A percentile compares a stretch with the other conserved stretches of the same genome.
Evolutionary conservation across 2,113 vertebrate genomes (phyloP).

Genomic region (Polypterus bichir): DNA sequence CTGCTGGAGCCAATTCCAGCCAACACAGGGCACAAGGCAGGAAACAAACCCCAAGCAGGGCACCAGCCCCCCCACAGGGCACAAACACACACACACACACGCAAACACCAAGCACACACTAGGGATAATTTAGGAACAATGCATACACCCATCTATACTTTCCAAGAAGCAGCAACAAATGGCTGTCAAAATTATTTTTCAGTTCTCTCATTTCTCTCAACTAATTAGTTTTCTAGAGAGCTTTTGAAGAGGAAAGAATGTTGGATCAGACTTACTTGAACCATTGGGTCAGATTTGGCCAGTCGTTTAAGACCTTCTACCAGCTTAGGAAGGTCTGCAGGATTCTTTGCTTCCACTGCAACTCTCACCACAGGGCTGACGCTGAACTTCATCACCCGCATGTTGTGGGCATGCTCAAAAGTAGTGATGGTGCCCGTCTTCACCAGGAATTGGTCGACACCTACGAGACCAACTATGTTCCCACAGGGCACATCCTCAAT

Average conservation of each 20-base stretch:
- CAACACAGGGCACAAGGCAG: too few species aligned
- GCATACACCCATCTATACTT: too few species aligned
- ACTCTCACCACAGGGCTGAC: constrained; percentile 40
- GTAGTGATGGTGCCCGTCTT: constrained; percentile 41
- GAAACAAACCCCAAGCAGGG: too few species aligned
- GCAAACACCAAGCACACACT: too few species aligned
- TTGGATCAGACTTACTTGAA: constrained; percentile 29
- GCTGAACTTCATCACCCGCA: constrained; percentile 46
- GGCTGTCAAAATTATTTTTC: too few species aligned
- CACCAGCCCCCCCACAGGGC: too few species aligned
- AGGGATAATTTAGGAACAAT: too few species aligned
- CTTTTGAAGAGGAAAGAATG: background rate
- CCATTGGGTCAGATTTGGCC: constrained; percentile 47
- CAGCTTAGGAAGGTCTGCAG: constrained; percentile 43
- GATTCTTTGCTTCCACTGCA: constrained; percentile 45
- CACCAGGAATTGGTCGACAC: constrained; percentile 46
- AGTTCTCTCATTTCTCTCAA: too few species aligned
- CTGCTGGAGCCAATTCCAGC: too few species aligned
- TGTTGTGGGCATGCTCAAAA: constrained; percentile 43
- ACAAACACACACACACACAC: too few species aligned
- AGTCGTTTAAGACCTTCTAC: constrained; percentile 44
- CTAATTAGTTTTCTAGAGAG: background rate
- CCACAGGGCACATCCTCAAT: constrained; percentile 49
- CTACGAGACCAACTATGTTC: constrained; percentile 43
- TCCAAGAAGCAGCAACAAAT: too few species aligned